Evolutionary conservation across 2,797 vertebrate species (phyloP), one percentile per base, ranked within the genome.

Genomic region (Ataeniobius toweri): DNA sequence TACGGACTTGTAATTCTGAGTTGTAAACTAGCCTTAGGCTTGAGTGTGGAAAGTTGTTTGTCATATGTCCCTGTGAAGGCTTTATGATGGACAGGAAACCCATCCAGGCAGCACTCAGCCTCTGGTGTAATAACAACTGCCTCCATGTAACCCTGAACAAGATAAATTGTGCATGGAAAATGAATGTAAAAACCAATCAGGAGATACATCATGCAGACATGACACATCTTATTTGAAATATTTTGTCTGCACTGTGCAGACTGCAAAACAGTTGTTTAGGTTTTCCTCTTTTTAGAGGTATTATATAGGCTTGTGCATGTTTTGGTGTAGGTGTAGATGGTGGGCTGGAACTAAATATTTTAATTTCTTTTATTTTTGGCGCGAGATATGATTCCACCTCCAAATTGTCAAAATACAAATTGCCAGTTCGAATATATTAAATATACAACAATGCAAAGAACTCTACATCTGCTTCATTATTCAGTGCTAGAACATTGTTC

Each of bases 81-180:
- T 67, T 67, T 44, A 67, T 68, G 65, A 68, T n/a, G 65, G 36
- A 41, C 36, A 12, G 63, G 2, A 68, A 68, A 68, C 22, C 65
- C 24, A n/a, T 68, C 65, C 2, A 14, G 5, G 22, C 39, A 3
- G 24, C 39, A n/a, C 39, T 68, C 6, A n/a, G 39, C 65, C 65
- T 68, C 39, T 68, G 39, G 65, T n/a, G 20, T 10, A 9, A 68
- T 6, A 44, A 68, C 39, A 44, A 2, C 39, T 68, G 9, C 9
- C 39, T 44, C 65, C 2, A 2, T 53, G 46, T 24, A 12, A 72
- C 20, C 20, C 70, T 13, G 18, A 53, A 51, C 16, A n/a, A 22
- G 20, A 72, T 55, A 1, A 31, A 53, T 16, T 12, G 10, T 22
- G 46, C 31, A 36, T 51, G 28, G 50, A 72, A 55, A 72, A 55